Evolutionary conservation across 2,797 vertebrate genomes (phyloP).

Genomic region (Euthynnus affinis): DNA sequence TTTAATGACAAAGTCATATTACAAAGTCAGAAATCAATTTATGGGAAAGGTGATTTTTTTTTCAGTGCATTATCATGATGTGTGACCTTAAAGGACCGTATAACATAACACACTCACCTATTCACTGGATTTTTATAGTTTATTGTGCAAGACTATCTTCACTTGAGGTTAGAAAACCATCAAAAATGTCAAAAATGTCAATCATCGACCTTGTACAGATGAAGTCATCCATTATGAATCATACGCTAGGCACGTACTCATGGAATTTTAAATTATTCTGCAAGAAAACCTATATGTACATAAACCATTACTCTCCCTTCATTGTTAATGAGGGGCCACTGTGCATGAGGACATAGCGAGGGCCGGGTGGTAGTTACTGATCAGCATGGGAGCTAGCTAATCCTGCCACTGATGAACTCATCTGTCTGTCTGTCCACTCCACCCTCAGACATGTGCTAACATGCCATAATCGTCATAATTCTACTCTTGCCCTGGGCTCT

Average conservation of each 20-base stretch:
- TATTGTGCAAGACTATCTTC: not conserved
- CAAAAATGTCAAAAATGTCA: not conserved
- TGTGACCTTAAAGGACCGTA: conserved; percentile 45
- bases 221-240: not conserved
- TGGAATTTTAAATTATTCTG: conserved; percentile 55
- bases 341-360: conserved; percentile 77
- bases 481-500: conserved; percentile 89
- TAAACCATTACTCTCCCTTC: conserved; percentile 61
- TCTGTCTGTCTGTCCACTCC: conserved; percentile 95
- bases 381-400: conserved; percentile 95
- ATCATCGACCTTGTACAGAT: not conserved
- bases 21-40: conserved; percentile 70
- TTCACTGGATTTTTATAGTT: not conserved
- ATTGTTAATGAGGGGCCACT: conserved; percentile 77
- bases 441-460: conserved; percentile 94
- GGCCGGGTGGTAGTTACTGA: conserved; percentile 87
- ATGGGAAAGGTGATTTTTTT: conserved; percentile 9
- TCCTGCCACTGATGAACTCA: conserved; percentile 96
- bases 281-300: conserved; percentile 59
- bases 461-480: conserved; percentile 98
- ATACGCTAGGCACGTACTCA: not conserved
- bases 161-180: not conserved
- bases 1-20: conserved; percentile 57
- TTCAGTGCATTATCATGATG: not conserved
- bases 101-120: not conserved